phyloP scores from a whole-genome alignment of 1,140 invertebrate species.

The Drosophila ercepeae region DNA sequence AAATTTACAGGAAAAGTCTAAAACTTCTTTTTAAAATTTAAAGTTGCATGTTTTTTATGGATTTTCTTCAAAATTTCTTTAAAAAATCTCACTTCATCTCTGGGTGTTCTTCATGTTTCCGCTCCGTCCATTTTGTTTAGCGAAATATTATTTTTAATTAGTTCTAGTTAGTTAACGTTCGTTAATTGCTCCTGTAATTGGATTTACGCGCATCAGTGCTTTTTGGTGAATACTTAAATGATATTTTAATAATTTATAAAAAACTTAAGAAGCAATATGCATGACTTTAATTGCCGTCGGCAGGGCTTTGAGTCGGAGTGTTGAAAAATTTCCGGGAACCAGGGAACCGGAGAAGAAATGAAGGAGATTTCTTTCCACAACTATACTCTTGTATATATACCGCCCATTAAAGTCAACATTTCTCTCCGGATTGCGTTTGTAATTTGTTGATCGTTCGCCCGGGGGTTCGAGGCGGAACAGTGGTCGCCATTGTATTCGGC shows the following conservation, averaged over 20 bases:
- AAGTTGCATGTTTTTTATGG: too few relatives aligned
- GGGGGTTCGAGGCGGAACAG: constrained; percentile 39
- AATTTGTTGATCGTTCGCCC: constrained; percentile 66
- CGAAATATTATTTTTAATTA: constrained; percentile 80
- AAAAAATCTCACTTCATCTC: too few relatives aligned
- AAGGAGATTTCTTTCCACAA: constrained; percentile 6
- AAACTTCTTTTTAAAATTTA: too few relatives aligned
- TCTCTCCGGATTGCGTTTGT: constrained; percentile 56
- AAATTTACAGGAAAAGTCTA: too few relatives aligned
- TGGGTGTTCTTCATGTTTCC: too few relatives aligned
- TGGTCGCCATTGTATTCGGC: constrained; percentile 69
- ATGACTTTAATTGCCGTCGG: constrained; percentile 52
- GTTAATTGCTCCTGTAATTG: constrained; percentile 82
- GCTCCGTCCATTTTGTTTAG: constrained; percentile 59
- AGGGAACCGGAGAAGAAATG: constrained; percentile 18
- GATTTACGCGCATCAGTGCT: constrained; percentile 69
- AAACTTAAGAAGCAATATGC: constrained; percentile 38
- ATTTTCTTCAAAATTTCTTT: too few relatives aligned
- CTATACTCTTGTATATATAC: background rate
- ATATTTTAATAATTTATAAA: constrained; percentile 72
- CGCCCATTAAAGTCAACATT: constrained; percentile 38
- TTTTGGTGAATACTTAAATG: constrained; percentile 62
- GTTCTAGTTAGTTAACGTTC: constrained; percentile 78
- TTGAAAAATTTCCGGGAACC: constrained; percentile 43
- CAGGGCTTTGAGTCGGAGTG: constrained; percentile 31